phyloP scores from a whole-genome alignment of 1,140 invertebrate species.

The Nilaparvata lugens region DNA sequence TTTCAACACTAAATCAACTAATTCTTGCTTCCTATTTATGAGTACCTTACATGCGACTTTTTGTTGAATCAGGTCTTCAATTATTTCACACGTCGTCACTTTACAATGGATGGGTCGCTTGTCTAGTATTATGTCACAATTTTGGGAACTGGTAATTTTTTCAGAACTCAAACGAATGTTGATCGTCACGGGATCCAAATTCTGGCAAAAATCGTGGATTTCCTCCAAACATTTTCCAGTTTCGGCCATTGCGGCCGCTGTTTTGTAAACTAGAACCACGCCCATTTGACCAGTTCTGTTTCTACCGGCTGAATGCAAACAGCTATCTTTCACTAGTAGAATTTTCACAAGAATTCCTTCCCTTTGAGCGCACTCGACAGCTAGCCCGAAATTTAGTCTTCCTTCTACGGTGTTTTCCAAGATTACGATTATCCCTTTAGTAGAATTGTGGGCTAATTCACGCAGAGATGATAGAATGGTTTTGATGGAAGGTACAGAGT shows the following conservation, averaged over 20 bases:
- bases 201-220: background rate
- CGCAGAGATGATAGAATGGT: background rate
- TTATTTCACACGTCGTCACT: background rate
- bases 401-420: background rate
- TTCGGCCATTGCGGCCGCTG: background rate
- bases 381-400: background rate
- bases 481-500: background rate
- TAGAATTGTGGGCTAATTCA: background rate
- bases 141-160: background rate
- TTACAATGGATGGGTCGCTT: background rate
- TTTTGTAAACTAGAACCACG: background rate
- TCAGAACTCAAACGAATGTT: background rate
- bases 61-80: background rate
- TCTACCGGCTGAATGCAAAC: background rate
- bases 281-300: background rate
- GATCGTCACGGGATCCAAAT: background rate
- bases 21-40: background rate
- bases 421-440: background rate
- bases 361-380: background rate
- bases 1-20: background rate
- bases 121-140: background rate
- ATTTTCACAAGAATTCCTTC: constrained; percentile 1
- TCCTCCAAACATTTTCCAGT: background rate
- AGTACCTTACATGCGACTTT: background rate
- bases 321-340: background rate